Evolutionary conservation across 2,797 vertebrate species (phyloP), one percentile per base, ranked within the genome.

Genomic region (Erpetoichthys calabaricus): DNA sequence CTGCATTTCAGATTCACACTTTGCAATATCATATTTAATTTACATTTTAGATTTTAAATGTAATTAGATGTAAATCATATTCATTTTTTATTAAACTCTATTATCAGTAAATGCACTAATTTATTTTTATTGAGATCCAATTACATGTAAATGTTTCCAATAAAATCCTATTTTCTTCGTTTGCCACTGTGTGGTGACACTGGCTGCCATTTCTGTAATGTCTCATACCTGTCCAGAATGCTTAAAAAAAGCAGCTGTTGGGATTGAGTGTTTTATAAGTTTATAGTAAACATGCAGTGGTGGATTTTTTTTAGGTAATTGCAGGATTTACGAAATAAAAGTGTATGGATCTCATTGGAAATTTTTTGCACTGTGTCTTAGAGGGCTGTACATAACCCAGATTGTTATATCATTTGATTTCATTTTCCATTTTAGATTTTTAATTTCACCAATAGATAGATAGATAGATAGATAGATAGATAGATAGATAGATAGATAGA

Each of bases 1-100:
- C 53, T 4, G 53, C 9, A 25, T 42, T 8, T 54, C 10, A 54
- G 54, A 54, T 5, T 7, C 4, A 49, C 7, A 7, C 7, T 49
- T 84, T 81, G 76, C 64, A 75, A 82, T 82, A 87, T 87, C 79
- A 87, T 74, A 68, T 77, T 72, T 71, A 70, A 86, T 87, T 86
- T 80, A 86, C 69, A 67, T 71, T 76, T 71, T 64, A 84, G 79
- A 87, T 85, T 84, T 76, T 73, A 82, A 81, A 83, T 81, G 74
- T 83, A 81, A 86, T 85, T 79, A 83, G 47, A 60, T 45, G 8
- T 56, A 60, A 56, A 56, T 56, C 44, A 60, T 44, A 54, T 7
- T 54, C 44, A 54, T 54, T 43, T 54, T 54, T 42, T 42, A 56
- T 56, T 44, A 56, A 51, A 50, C n/a, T 44, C 44, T 7, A 56